These are phyloP conservation scores for Atta colombica DNA, from an alignment of 1,140 invertebrate species.

Conservation along the genomic window DNA sequence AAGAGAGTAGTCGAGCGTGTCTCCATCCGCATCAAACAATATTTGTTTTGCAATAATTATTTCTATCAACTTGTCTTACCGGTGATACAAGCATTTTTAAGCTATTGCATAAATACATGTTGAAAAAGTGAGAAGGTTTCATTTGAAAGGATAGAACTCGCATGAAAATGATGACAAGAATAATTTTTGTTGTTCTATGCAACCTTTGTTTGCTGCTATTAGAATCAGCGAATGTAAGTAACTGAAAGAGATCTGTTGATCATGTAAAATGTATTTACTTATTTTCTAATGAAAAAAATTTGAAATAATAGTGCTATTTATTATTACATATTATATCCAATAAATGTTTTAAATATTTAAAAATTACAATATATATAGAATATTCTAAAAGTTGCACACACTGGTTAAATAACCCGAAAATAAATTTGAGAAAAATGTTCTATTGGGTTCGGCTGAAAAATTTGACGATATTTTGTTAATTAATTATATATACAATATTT, in stretches of 20 bases:
- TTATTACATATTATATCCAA: not conserved
- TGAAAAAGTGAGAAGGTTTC: conserved; percentile 1
- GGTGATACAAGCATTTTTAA: conserved; percentile 6
- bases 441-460: too few relatives aligned
- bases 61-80: conserved; percentile 30
- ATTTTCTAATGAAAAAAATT: not conserved
- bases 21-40: conserved; percentile 25
- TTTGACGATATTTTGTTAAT: too few relatives aligned
- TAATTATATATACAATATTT: too few relatives aligned
- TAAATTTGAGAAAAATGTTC: too few relatives aligned
- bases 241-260: not conserved
- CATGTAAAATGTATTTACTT: not conserved
- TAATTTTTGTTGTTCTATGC: conserved; percentile 20
- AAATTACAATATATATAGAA: too few relatives aligned
- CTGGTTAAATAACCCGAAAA: too few relatives aligned
- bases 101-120: conserved; percentile 25
- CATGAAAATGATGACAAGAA: conserved; percentile 6
- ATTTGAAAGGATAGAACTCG: not conserved
- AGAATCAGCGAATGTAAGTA: conserved; percentile 32
- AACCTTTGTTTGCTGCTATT: conserved; percentile 32
- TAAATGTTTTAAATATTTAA: too few relatives aligned
- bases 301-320: not conserved
- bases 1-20: conserved; percentile 27
- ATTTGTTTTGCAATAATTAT: conserved; percentile 33
- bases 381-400: too few relatives aligned